Base-by-base conservation (phyloP, 2,888 invertebrate species). In the Argyresthia goedartella region DNA sequence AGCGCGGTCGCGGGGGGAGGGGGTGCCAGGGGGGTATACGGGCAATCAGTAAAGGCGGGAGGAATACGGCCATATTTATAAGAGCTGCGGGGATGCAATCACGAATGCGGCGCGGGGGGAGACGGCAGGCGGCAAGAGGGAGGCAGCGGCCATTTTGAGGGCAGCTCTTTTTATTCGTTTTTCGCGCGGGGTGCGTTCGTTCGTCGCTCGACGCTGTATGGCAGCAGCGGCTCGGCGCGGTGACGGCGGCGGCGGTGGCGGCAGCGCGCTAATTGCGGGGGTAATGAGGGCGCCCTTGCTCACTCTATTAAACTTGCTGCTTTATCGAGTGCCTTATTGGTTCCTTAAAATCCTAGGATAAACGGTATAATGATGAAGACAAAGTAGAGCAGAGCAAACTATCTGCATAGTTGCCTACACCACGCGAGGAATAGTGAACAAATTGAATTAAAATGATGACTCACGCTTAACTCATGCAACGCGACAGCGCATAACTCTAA, bases 101-200 rank as follows among this genome's bases (percentile, higher is more conserved):
- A 85, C 85, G 86, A 87, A 85, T 54, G 82, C 82, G 82, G 84
- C 77, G 85, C 79, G 85, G 81, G 85, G 81, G 73, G 68, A 69
- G 76, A 71, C 71, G 74, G 50, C 49, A 78, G 78, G 64, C 74
- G 67, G 64, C 69, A 54, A 54, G 57, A 81, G 78, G 76, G 78
- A 76, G 81, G 81, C 88, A 90, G 90, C 90, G 89, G 90, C 90
- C 90, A 90, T 90, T 90, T 90, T 90, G 90, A 90, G 90, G 90
- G 90, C 89, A 89, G 89, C 89, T 89, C 90, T 88, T 87, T 87
- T 87, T 85, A 84, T 89, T 88, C 86, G 87, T 86, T 86, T 87
- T 84, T 82, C 81, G 85, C 82, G 84, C 82, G 81, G 84, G 85
- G 82, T 81, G 82, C 82, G 85, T 16, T 46, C 52, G 54, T 46